Evolutionary conservation across 2,797 vertebrate genomes (phyloP).

Genomic region (Myotis planiceps): DNA sequence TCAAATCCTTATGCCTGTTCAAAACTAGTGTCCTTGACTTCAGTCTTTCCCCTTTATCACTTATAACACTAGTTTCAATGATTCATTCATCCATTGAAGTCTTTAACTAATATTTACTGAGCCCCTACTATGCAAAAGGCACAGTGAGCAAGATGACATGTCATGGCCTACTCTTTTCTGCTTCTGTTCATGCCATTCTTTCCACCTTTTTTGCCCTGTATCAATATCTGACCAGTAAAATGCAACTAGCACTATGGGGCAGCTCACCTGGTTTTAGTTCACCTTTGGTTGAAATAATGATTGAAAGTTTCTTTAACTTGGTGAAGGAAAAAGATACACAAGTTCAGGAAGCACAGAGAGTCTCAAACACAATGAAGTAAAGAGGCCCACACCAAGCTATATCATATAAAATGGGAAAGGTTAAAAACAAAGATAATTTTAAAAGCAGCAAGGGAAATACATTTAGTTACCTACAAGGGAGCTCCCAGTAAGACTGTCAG

Average conservation of each 20-base stretch:
- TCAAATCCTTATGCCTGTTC: neutral
- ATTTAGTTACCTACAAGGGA: neutral
- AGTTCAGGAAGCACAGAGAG: neutral
- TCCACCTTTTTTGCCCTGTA: neutral
- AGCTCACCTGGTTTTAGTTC: neutral
- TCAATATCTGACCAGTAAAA: neutral
- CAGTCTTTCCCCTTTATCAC: neutral
- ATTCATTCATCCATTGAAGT: neutral
- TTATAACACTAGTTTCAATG: neutral
- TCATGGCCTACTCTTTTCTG: neutral
- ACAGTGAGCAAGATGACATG: neutral
- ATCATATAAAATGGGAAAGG: neutral
- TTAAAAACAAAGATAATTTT: neutral
- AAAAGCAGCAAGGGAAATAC: neutral
- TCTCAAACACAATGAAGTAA: neutral
- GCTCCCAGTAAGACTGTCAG: neutral
- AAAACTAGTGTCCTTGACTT: neutral
- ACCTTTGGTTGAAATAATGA: neutral
- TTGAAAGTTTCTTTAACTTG: neutral
- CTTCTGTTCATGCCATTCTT: neutral
- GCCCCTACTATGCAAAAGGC: neutral
- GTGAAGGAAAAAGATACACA: neutral
- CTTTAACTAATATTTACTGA: neutral
- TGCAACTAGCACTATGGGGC: fast-evolving
- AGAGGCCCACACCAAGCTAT: neutral